Evolutionary conservation across 1,140 invertebrate species (phyloP), one percentile per base, ranked within the genome.

Genomic region (Sminthurides bifidus): DNA sequence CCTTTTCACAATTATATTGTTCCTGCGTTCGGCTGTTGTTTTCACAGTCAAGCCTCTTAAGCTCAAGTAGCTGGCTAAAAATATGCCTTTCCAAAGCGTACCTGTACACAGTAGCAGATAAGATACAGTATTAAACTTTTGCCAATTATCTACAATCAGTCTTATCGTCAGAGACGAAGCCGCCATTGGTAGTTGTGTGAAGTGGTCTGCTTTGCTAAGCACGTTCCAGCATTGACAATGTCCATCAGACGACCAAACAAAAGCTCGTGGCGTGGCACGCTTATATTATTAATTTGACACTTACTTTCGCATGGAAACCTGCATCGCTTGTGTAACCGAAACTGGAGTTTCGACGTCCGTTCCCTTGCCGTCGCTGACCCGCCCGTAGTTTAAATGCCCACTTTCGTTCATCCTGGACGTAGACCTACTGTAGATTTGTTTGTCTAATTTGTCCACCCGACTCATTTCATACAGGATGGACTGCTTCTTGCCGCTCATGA

Each of bases 41-140:
- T 83, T 17, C 86, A 86, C 46, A 93, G 72, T 95, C 92, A 49
- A 92, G 75, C 53, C 88, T 77, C 70, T 96, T 96, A 21, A 96
- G 70, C 70, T 95, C 90, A 65, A 94, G 78, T 50, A 96, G 73
- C 69, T 95, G 87, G 66, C 94, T 87, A 72, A 96, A 95, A 64
- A 96, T 88, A 66, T 89, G 87, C 53, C 89, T 76, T 69, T 96
- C 92, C 63, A 91, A 76, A 60, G 92, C 86, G 71, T 92, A 93
- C 68, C 88, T 78, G 45, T n/a, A 52, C 50, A 23, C 10, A 48
- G 8, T n/a, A 35, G n/a, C 8, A 4, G 12, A 33, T 31, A 35
- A 35, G 8, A 35, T 35, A n/a, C 8, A 35, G 33, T 35, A 35
- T n/a, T n/a, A n/a, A n/a, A n/a, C n/a, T n/a, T n/a, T n/a, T n/a